These are phyloP conservation scores for Tetrax tetrax DNA, from an alignment of 2,113 vertebrate genomes.

Conservation along the genomic window DNA sequence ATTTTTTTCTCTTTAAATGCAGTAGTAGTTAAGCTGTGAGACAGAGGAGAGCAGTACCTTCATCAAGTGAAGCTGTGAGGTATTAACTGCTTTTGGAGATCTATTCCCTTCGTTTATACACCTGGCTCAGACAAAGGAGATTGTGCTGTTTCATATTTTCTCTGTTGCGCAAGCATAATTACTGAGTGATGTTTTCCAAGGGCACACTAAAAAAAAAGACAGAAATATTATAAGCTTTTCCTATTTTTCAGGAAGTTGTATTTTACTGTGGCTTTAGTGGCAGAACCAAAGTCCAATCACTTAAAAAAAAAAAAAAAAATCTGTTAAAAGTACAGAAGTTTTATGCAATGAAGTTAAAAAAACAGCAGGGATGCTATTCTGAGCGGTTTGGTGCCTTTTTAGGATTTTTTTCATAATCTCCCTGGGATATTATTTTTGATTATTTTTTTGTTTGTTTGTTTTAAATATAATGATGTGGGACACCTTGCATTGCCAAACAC, in stretches of 20 bases:
- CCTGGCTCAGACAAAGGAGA: neutral
- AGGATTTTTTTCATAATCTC: neutral
- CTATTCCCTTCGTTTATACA: neutral
- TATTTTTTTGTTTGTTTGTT: neutral
- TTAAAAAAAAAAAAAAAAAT: neutral
- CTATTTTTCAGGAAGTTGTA: neutral
- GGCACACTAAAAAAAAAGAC: rapidly evolving
- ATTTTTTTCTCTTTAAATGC: neutral
- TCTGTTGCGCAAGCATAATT: neutral
- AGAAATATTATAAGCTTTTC: neutral
- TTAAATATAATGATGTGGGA: neutral
- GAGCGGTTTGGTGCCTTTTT: neutral
- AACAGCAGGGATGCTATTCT: neutral
- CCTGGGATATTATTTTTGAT: neutral
- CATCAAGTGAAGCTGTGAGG: neutral
- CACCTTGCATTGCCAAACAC: neutral
- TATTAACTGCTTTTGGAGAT: neutral
- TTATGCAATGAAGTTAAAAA: neutral
- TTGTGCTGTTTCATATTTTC: too few species aligned
- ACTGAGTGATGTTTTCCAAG: neutral
- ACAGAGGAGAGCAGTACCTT: neutral
- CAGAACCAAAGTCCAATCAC: neutral
- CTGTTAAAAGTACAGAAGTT: neutral
- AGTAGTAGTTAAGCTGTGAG: neutral
- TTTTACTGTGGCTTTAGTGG: neutral